phyloP scores from a whole-genome alignment of 2,113 vertebrate genomes.

The Myocastor coypus region DNA sequence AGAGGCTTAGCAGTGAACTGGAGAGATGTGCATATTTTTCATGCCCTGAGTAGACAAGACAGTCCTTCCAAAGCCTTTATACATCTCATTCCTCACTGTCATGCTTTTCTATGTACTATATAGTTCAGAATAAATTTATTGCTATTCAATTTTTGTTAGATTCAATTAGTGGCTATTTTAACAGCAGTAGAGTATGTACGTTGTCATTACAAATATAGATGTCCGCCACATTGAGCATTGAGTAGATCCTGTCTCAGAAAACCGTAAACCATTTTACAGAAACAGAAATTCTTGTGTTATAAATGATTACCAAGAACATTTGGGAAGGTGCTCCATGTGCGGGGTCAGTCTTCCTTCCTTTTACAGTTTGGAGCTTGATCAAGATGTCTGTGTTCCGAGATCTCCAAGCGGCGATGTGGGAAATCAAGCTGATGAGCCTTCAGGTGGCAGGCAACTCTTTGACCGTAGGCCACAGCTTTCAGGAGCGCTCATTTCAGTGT shows the following conservation, averaged over 20 bases:
- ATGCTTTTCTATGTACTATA: neutral
- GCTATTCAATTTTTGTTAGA: neutral
- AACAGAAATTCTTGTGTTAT: conserved; percentile 2
- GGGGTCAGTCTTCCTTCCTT: neutral
- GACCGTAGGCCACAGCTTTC: neutral
- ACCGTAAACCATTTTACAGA: conserved; percentile 20
- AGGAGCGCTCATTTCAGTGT: neutral
- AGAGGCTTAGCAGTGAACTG: neutral
- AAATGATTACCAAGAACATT: neutral
- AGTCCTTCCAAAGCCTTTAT: neutral
- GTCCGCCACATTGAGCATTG: neutral
- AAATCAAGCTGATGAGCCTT: neutral
- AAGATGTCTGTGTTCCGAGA: neutral
- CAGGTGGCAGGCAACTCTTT: neutral
- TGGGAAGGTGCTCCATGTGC: neutral
- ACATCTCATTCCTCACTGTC: conserved; percentile 9
- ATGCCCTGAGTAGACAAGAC: neutral
- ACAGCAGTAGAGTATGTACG: neutral
- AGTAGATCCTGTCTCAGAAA: conserved; percentile 27
- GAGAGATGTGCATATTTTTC: neutral
- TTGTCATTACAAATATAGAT: neutral
- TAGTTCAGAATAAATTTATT: conserved; percentile 34
- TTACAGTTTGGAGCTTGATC: conserved; percentile 26
- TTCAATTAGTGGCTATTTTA: neutral
- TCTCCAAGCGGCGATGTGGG: neutral